Evolutionary conservation across 2,888 invertebrate genomes (phyloP), one percentile per base, ranked within the genome.

Genomic region (Sarcophaga carnaria): DNA sequence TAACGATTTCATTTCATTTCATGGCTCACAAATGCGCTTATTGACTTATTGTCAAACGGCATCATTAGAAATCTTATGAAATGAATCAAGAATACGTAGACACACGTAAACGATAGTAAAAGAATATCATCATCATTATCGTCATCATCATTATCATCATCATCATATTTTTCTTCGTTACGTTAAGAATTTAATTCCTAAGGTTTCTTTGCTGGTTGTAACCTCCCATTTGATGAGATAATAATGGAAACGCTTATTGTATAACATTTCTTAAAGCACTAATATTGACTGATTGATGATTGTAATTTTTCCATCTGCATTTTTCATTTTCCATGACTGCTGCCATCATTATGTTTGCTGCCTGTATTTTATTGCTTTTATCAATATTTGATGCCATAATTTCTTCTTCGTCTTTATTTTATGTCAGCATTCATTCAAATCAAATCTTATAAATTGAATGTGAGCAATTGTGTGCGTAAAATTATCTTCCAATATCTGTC

Each of bases 1-100:
- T 37, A 37, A 54, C 54, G 17, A 14, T 37, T 37, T 37, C 37
- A 79, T 82, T 79, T 71, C 37, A 77, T 75, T 71, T 71, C 49
- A 71, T 78, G 64, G 78, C 83, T 76, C 27, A 74, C 84, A 88
- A 88, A 85, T 78, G 75, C 86, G 82, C 85, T 88, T 88, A 88
- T 87, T 88, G 88, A 88, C 88, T 88, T 88, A 87, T 88, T 88
- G 88, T 83, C 88, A 88, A 88, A 85, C 85, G 85, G 83, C 88
- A 88, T 87, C 87, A 84, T 88, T 88, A 87, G 70, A 83, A 76
- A 84, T 80, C 72, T 70, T 75, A 66, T 62, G 60, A 70, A 62
- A 66, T 62, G 60, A 66, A 62, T 74, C 71, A 62, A 64, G 66
- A 47, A 45, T 20, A 37, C n/a, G 17, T n/a, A 2, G 2, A 27